Evolutionary conservation across 92 coral and sea anemone genomes (phyloP).

Genomic region (Epizoanthus scotinus): DNA sequence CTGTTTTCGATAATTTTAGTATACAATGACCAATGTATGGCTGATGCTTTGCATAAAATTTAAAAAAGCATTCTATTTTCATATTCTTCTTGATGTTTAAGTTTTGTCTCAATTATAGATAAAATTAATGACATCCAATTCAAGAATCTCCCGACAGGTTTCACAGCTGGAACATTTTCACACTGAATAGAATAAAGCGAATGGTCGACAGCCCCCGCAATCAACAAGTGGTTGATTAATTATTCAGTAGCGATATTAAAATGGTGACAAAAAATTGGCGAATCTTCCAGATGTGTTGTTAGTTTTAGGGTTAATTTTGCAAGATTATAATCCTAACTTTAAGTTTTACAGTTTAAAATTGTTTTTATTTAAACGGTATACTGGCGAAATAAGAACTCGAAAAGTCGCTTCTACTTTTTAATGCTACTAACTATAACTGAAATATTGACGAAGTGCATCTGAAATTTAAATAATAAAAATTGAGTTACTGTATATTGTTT

Average conservation of each 20-base stretch:
- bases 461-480: too few species aligned
- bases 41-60: constrained; percentile 30
- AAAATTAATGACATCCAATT: constrained; percentile 38
- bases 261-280: constrained; percentile 17
- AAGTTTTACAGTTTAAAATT: too few species aligned
- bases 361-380: too few species aligned
- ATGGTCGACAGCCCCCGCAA: constrained; percentile 1
- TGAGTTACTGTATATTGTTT: too few species aligned
- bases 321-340: neutral
- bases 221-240: constrained; percentile 39
- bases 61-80: constrained; percentile 22
- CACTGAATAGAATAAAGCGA: neutral
- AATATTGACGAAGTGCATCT: too few species aligned
- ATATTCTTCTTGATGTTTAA: constrained; percentile 31
- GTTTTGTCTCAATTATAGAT: constrained; percentile 29
- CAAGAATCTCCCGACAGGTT: neutral
- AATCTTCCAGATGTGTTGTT: neutral
- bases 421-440: too few species aligned
- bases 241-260: neutral
- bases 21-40: neutral
- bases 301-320: neutral
- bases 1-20: constrained; percentile 3
- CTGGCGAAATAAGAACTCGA: too few species aligned
- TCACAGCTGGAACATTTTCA: constrained; percentile 26
- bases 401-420: too few species aligned